These are phyloP conservation scores for Gracilinanus agilis DNA, from an alignment of 2,113 vertebrate species.

Conservation along the genomic window DNA sequence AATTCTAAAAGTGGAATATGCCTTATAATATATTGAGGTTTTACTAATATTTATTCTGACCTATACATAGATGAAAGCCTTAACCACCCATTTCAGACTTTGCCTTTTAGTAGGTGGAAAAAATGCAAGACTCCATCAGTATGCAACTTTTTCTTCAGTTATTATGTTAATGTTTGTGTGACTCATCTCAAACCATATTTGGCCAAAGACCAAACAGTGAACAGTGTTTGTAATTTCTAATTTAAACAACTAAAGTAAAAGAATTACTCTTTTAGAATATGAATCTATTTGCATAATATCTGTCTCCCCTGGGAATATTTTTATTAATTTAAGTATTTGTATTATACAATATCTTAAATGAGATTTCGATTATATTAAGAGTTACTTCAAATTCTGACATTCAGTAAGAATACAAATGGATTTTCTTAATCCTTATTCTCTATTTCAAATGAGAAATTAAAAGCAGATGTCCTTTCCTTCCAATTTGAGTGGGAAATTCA, in stretches of 20 bases:
- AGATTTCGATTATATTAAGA: constrained; percentile 62
- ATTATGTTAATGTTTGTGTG: not conserved
- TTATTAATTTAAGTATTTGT: constrained; percentile 62
- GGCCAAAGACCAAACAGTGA: not conserved
- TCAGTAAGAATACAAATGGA: constrained; percentile 65
- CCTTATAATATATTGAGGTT: not conserved
- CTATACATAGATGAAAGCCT: not conserved
- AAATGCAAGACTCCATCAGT: not conserved
- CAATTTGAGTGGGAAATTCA: not conserved
- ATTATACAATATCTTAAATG: constrained; percentile 72
- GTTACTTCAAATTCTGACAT: constrained; percentile 63
- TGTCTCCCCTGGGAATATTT: constrained; percentile 41
- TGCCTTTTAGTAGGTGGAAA: not conserved
- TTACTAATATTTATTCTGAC: not conserved
- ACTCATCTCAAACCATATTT: not conserved
- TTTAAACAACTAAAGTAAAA: not conserved
- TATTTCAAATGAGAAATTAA: constrained; percentile 1
- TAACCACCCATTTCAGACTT: not conserved
- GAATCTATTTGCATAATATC: not conserved
- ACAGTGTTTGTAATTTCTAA: not conserved
- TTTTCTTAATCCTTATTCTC: constrained; percentile 50
- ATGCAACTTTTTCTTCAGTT: not conserved
- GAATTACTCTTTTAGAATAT: not conserved
- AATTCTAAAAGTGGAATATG: not conserved
- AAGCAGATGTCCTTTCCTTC: not conserved